Percentiles rank a stretch among this genome's conserved stretches.
These are phyloP conservation scores for Ctenochaetus hawaiiensis DNA, from an alignment of 2,797 vertebrate genomes.

Conservation along the genomic window DNA sequence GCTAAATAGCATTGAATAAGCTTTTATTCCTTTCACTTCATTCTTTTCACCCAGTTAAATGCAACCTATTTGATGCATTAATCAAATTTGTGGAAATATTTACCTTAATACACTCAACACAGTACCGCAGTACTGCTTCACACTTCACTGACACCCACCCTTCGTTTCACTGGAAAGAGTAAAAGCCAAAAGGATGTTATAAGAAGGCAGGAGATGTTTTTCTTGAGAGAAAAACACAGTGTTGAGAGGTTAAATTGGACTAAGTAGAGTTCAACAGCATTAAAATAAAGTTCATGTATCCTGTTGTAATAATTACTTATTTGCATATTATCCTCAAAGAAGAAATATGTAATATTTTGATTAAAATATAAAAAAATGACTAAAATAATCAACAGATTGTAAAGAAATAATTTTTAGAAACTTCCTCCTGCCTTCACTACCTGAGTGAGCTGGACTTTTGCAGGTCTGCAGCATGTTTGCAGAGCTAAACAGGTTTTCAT, in stretches of 20 bases:
- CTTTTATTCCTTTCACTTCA: too few species aligned
- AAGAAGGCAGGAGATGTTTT: constrained; percentile 11
- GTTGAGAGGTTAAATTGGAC: constrained; percentile 14
- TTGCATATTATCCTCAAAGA: neutral
- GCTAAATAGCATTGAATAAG: neutral
- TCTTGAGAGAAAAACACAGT: constrained; percentile 22
- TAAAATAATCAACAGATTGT: too few species aligned
- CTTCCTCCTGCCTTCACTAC: too few species aligned
- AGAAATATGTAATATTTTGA: constrained; percentile 1
- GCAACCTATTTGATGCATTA: neutral
- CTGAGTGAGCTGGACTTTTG: too few species aligned
- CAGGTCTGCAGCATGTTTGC: too few species aligned
- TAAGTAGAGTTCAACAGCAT: neutral
- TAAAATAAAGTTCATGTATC: neutral
- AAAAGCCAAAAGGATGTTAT: constrained; percentile 18
- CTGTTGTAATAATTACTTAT: constrained; percentile 11
- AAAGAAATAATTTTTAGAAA: too few species aligned
- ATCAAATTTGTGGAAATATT: neutral
- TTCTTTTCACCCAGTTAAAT: constrained; percentile 12
- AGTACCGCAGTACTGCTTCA: neutral
- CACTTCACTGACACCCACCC: too few species aligned
- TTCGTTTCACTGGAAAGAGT: constrained; percentile 4
- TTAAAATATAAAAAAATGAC: too few species aligned
- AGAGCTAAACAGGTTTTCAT: too few species aligned
- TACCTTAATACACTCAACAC: neutral